A percentile compares a stretch with the other conserved stretches of the same genome.
These are phyloP conservation scores for Anoplolepis gracilipes DNA, from an alignment of 1,140 invertebrate genomes.

Conservation along the genomic window DNA sequence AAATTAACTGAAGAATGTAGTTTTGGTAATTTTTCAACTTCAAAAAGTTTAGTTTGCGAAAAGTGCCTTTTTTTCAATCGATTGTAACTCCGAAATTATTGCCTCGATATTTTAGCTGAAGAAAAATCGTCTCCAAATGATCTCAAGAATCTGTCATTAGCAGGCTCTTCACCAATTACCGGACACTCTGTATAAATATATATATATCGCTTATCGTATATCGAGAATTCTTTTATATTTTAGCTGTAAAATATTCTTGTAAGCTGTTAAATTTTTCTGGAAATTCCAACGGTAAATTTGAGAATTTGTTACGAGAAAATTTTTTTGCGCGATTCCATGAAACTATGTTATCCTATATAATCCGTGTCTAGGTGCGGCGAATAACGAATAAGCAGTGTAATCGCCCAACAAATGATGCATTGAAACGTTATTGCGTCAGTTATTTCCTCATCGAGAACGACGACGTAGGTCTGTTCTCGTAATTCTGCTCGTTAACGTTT, in stretches of 20 bases:
- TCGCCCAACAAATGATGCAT: constrained; percentile 41
- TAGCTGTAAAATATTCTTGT: neutral
- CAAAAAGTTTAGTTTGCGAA: too few species aligned
- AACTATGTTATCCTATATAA: neutral
- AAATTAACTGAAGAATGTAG: too few species aligned
- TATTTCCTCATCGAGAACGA: constrained; percentile 52
- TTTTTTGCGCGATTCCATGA: neutral
- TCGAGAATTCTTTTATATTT: neutral
- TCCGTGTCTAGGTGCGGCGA: neutral
- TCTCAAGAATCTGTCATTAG: too few species aligned
- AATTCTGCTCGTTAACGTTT: constrained; percentile 64
- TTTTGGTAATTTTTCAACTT: too few species aligned
- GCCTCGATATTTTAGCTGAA: too few species aligned
- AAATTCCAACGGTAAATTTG: neutral
- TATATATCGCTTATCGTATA: neutral
- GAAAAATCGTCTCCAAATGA: too few species aligned
- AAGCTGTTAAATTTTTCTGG: neutral
- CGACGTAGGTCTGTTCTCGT: constrained; percentile 41
- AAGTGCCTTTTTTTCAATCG: too few species aligned
- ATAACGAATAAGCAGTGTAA: constrained; percentile 7
- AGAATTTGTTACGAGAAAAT: neutral
- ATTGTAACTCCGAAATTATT: too few species aligned
- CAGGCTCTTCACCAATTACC: too few species aligned
- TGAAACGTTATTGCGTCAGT: constrained; percentile 53
- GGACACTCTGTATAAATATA: too few species aligned